phyloP scores from a whole-genome alignment of 35 echinoderm and acorn worm genomes.

The Apostichopus parvimensis region DNA sequence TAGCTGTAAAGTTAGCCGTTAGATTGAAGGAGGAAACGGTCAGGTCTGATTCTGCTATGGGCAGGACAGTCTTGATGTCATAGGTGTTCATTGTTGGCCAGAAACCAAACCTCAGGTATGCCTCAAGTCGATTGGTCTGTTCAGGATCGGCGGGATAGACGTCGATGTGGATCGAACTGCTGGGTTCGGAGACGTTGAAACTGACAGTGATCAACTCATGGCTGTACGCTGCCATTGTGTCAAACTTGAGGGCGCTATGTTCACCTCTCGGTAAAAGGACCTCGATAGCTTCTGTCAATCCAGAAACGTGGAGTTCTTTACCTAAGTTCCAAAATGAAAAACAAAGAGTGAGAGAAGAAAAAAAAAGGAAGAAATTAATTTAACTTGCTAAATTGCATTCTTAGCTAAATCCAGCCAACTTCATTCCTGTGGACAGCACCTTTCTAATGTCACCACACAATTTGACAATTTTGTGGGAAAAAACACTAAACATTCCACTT shows the following conservation, averaged over 20 bases:
- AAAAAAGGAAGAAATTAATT: not conserved
- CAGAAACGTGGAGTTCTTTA: constrained; percentile 47
- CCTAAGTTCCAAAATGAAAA: constrained; percentile 23
- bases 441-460: no score
- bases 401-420: no score
- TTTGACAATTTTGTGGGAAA: no score
- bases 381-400: no score
- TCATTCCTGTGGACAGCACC: no score
- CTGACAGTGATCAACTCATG: constrained; percentile 38
- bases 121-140: constrained; percentile 7
- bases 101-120: constrained; percentile 75
- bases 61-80: constrained; percentile 61
- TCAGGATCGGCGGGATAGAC: constrained; percentile 44
- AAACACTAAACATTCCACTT: no score
- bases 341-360: not conserved
- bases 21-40: constrained; percentile 53
- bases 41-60: constrained; percentile 32
- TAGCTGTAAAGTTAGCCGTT: constrained; percentile 63
- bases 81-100: constrained; percentile 55
- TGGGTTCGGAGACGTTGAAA: constrained; percentile 68
- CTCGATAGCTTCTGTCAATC: constrained; percentile 61
- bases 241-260: constrained; percentile 55
- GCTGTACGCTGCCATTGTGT: constrained; percentile 34
- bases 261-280: constrained; percentile 70
- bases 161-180: constrained; percentile 82